Conservation (phyloP, 2,113 vertebrate species). For the Phylloscopus trochilus region DNA sequence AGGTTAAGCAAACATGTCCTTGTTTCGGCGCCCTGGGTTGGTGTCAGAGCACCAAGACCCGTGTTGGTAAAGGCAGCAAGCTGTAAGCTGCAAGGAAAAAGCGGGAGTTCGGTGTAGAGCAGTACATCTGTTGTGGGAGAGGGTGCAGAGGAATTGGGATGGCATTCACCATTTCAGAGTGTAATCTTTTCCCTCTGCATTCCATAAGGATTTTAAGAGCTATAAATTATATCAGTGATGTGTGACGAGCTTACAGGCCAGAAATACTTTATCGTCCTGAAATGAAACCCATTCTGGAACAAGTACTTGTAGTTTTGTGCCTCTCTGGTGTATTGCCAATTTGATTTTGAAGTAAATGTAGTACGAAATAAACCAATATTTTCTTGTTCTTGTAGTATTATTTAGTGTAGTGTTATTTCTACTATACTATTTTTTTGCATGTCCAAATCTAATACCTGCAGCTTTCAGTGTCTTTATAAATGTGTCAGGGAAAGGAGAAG, state of each 20-base stretch:
- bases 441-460: not conserved
- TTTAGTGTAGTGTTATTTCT: not conserved
- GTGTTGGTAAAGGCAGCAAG: not conserved
- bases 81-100: not conserved
- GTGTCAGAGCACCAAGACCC: not conserved
- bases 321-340: not conserved
- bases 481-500: not conserved
- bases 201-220: not conserved
- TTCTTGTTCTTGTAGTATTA: not conserved
- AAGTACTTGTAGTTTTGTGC: not conserved
- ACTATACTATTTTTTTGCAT: not conserved
- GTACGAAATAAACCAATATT: not conserved
- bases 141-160: not conserved
- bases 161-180: not conserved
- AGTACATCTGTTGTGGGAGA: not conserved
- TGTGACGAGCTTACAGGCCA: not conserved
- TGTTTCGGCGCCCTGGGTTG: not conserved
- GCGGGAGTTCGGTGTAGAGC: rapidly evolving
- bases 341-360: not conserved
- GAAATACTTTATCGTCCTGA: not conserved
- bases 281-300: not conserved
- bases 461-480: not conserved
- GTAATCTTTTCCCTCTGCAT: not conserved
- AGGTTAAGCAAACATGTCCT: not conserved
- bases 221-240: not conserved